Evolutionary conservation across 2,888 invertebrate genomes (phyloP).

Genomic region (Scelioninae gen. 1): DNA sequence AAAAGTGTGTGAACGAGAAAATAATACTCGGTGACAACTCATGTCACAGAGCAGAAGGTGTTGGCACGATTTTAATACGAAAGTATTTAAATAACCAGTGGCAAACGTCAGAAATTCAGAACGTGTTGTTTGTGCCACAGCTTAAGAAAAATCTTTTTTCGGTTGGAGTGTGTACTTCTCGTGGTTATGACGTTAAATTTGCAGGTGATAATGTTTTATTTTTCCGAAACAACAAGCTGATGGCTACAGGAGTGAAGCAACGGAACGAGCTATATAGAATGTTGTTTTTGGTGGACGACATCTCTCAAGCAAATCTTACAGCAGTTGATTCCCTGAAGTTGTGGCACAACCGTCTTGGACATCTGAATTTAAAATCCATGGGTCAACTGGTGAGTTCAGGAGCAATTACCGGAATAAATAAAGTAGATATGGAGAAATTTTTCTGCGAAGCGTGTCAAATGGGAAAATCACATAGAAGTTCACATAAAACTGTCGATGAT

Average conservation of each 20-base stretch:
- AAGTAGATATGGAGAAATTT: conserved; percentile 25
- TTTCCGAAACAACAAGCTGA: neutral
- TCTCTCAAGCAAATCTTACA: conserved; percentile 38
- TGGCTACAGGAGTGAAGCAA: conserved; percentile 42
- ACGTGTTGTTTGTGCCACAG: conserved; percentile 73
- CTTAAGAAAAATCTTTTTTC: conserved; percentile 73
- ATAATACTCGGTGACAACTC: conserved; percentile 69
- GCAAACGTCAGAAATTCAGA: conserved; percentile 63
- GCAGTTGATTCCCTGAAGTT: conserved; percentile 28
- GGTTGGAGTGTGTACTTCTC: conserved; percentile 63
- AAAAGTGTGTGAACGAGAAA: neutral
- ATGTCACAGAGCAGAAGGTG: conserved; percentile 55
- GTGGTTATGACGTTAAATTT: conserved; percentile 56
- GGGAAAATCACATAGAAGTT: conserved; percentile 32
- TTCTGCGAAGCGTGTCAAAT: conserved; percentile 51
- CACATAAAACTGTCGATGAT: conserved; percentile 7
- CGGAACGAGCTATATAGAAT: conserved; percentile 62
- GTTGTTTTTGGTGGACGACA: conserved; percentile 37
- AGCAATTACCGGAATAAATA: neutral
- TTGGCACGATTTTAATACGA: conserved; percentile 65
- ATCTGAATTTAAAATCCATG: conserved; percentile 22
- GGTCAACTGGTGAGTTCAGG: neutral
- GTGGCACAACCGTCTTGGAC: conserved; percentile 70
- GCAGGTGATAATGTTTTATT: neutral
- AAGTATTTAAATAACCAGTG: conserved; percentile 65